A percentile compares a stretch with the other conserved stretches of the same genome.
These are phyloP conservation scores for Scytalopus superciliaris DNA, from an alignment of 2,113 vertebrate genomes.

Conservation along the genomic window DNA sequence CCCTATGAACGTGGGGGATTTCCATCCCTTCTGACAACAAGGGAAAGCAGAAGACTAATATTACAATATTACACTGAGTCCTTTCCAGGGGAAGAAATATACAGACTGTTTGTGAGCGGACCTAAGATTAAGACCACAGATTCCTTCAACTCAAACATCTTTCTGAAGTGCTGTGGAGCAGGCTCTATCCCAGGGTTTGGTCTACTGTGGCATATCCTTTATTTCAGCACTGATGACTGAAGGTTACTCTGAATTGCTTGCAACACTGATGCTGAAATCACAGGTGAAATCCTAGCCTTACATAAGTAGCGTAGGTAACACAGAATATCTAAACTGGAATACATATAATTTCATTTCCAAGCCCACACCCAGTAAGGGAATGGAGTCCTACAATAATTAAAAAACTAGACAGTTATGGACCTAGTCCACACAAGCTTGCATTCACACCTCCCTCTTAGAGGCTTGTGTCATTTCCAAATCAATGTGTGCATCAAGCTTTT, in stretches of 20 bases:
- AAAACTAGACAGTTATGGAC: not conserved
- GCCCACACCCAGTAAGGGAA: not conserved
- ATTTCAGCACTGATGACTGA: not conserved
- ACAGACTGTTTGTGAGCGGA: not conserved
- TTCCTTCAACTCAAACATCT: fast-evolving
- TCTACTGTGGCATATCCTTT: not conserved
- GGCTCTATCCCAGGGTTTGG: not conserved
- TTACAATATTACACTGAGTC: not conserved
- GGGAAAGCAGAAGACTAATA: not conserved
- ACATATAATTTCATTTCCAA: not conserved
- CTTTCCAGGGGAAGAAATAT: not conserved
- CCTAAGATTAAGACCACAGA: not conserved
- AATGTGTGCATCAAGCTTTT: not conserved
- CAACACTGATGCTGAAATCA: not conserved
- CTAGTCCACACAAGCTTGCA: not conserved
- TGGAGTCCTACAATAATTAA: not conserved
- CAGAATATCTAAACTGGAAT: not conserved
- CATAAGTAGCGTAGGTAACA: not conserved
- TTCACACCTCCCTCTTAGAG: not conserved
- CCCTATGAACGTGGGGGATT: fast-evolving
- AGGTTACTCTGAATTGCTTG: not conserved
- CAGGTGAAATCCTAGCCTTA: not conserved
- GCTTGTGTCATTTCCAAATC: not conserved
- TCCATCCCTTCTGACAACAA: not conserved
- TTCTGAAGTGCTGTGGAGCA: not conserved